phyloP scores from a whole-genome alignment of 2,888 invertebrate species.

The Tiphia femorata region DNA sequence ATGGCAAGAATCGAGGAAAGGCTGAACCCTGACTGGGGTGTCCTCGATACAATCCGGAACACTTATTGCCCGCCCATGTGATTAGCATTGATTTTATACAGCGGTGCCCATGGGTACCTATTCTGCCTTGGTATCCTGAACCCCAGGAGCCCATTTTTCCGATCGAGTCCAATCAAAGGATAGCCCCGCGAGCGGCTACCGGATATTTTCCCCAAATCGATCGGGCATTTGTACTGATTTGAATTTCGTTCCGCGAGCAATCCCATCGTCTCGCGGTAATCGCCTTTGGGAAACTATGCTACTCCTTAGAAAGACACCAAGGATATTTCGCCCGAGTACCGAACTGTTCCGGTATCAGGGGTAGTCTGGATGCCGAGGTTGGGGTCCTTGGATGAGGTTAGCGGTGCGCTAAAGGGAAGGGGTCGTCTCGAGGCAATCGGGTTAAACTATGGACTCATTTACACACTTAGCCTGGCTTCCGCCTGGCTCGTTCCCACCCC shows the following conservation, averaged over 20 bases:
- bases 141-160: too few species aligned
- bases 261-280: conserved; percentile 40
- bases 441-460: conserved; percentile 67
- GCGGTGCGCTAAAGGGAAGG: conserved; percentile 56
- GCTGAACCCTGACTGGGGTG: too few species aligned
- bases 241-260: conserved; percentile 40
- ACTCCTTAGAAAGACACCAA: conserved; percentile 34
- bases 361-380: background rate
- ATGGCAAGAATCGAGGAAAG: too few species aligned
- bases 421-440: conserved; percentile 63
- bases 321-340: conserved; percentile 40
- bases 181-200: too few species aligned
- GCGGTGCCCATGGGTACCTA: too few species aligned
- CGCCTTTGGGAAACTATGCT: conserved; percentile 38
- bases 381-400: conserved; percentile 43
- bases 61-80: too few species aligned
- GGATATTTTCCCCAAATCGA: too few species aligned
- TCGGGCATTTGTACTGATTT: conserved; percentile 36
- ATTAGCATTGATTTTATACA: too few species aligned
- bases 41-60: too few species aligned
- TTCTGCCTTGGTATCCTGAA: too few species aligned
- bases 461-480: conserved; percentile 61
- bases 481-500: conserved; percentile 52
- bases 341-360: conserved; percentile 32
- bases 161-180: too few species aligned